phyloP scores from a whole-genome alignment of 2,113 vertebrate genomes.

The Phoxinus phoxinus region DNA sequence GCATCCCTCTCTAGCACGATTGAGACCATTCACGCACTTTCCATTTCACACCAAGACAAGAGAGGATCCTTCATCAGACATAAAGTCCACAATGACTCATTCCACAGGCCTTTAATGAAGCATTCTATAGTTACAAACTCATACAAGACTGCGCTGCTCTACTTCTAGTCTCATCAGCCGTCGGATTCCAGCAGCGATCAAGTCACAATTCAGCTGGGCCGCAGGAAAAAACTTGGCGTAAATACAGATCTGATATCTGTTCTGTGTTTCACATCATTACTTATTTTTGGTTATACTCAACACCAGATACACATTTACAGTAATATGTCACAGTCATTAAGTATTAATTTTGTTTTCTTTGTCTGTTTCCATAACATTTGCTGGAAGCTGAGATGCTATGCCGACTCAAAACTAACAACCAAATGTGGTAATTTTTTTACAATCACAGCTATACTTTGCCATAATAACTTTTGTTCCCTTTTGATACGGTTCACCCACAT shows the following conservation, averaged over 20 bases:
- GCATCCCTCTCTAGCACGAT: constrained; percentile 61
- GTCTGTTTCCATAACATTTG: constrained; percentile 56
- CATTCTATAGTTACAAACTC: background rate
- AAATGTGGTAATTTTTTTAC: background rate
- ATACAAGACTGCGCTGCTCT: background rate
- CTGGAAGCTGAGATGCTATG: background rate
- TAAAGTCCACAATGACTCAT: background rate
- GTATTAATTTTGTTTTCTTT: constrained; percentile 58
- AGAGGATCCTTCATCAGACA: constrained; percentile 15
- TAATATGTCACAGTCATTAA: constrained; percentile 60
- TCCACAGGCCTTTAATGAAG: background rate
- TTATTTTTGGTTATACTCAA: constrained; percentile 19
- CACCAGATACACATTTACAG: constrained; percentile 41
- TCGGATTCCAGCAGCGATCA: background rate
- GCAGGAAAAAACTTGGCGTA: background rate
- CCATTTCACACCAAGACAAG: constrained; percentile 23
- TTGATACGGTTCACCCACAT: too few species aligned
- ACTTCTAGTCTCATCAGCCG: background rate
- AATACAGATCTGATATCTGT: constrained; percentile 40
- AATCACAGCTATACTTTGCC: background rate
- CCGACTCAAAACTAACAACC: background rate
- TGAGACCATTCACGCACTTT: constrained; percentile 26
- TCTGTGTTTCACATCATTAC: constrained; percentile 14
- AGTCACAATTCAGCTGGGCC: background rate
- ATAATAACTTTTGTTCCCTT: background rate